These are phyloP conservation scores for Cricetomys ansorgei DNA, from an alignment of 2,113 vertebrate genomes.

Conservation along the genomic window DNA sequence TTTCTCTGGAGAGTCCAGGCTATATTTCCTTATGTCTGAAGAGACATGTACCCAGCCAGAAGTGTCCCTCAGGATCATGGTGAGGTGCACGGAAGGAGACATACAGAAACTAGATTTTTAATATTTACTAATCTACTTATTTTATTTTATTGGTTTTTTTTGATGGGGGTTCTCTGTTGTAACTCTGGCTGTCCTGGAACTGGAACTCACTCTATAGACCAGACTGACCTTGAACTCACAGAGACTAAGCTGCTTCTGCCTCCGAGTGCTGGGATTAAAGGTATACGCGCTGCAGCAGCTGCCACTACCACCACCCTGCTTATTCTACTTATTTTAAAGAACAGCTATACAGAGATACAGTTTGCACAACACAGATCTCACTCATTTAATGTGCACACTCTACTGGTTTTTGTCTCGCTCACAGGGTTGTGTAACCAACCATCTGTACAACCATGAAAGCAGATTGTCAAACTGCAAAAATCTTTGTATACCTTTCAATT, in stretches of 20 bases:
- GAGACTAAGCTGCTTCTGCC: too few species aligned
- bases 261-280: too few species aligned
- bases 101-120: slow-evolving; percentile 9
- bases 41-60: neutral
- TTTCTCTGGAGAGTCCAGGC: neutral
- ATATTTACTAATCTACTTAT: neutral
- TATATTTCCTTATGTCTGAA: neutral
- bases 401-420: neutral
- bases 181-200: too few species aligned
- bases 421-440: too few species aligned
- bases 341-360: neutral
- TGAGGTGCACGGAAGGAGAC: neutral
- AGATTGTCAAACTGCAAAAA: slow-evolving; percentile 24
- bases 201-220: too few species aligned
- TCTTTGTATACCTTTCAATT: neutral
- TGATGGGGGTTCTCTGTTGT: too few species aligned
- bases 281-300: too few species aligned
- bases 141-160: too few species aligned
- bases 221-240: too few species aligned
- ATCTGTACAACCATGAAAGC: slow-evolving; percentile 3
- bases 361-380: neutral
- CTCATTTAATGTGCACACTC: neutral
- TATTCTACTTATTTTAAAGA: neutral
- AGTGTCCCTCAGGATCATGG: neutral
- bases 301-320: too few species aligned